Base-by-base conservation (phyloP, 2,113 vertebrate genomes). In the Australoheros scitulus region DNA sequence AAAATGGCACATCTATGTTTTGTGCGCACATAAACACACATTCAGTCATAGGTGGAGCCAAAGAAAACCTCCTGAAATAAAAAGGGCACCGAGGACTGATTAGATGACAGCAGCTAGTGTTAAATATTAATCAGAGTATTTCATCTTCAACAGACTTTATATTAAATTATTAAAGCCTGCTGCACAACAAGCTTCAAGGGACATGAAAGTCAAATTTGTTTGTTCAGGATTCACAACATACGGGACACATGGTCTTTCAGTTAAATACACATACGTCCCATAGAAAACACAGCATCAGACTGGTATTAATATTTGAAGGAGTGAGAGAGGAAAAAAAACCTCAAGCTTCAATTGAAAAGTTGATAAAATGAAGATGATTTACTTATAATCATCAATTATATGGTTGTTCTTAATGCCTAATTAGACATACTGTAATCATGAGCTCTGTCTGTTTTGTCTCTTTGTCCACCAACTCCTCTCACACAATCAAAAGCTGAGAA, bases 1-100 rank as follows among this genome's bases (percentile, higher is more conserved):
- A 59, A 87, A 80, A 77, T 76, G 70, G 18, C 29, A 74, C 56
- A 61, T 79, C 26, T 9, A 24, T 59, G n/a, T 55, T 84, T 7
- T 60, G 9, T 38, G 38, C 32, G 34, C 24, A 85, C 79, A 56
- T 80, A 8, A 72, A 47, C 4, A 22, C 9, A 52, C 7, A 22
- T 41, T 79, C 29, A 59, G 38, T 77, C 59, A 56, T 57, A 56
- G 22, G 6, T 47, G 15, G 76, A 79, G 13, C 38, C 52, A 65
- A 60, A 64, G 20, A 50, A 52, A 47, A 24, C 76, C 17, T 38
- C 18, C n/a, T 74, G 34, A 74, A 22, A 6, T 47, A 47, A 59
- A 43, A 74, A 29, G 3, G 58, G 18, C 32, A 38, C 17, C 36
- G 9, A 22, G 57, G 7, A 59, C 38, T 55, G 5, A 70, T 70